Conservation (phyloP, 2,888 invertebrate species). For the Drosophila infuscata region DNA sequence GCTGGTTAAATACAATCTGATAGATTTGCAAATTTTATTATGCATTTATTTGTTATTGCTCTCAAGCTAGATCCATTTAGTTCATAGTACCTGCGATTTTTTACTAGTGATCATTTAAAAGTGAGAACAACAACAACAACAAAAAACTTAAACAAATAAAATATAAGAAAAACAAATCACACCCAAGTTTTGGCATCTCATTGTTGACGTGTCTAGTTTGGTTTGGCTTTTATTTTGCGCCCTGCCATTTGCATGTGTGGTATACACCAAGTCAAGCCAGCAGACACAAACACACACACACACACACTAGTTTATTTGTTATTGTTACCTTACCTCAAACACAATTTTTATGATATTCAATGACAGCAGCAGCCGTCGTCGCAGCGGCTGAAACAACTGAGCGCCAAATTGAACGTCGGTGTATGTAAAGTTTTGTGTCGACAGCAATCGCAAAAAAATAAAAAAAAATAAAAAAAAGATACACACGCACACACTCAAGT, state of each 20-base stretch:
- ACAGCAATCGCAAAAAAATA: constrained; percentile 17
- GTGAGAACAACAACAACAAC: background rate
- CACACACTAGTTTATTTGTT: constrained; percentile 69
- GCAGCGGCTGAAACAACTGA: constrained; percentile 29
- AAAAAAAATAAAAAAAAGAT: background rate
- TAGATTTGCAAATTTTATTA: background rate
- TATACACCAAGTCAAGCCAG: constrained; percentile 16
- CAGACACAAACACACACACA: constrained; percentile 21
- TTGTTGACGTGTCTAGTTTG: constrained; percentile 28
- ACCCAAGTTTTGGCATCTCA: constrained; percentile 31
- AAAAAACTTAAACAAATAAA: constrained; percentile 5
- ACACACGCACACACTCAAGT: background rate
- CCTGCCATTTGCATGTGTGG: constrained; percentile 53
- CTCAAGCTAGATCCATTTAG: background rate
- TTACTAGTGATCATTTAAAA: background rate
- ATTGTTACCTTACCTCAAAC: constrained; percentile 79
- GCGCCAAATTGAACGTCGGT: constrained; percentile 42
- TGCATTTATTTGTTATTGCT: background rate
- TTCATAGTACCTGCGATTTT: background rate
- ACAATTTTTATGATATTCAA: constrained; percentile 77
- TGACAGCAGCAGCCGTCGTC: constrained; percentile 45
- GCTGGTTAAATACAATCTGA: background rate
- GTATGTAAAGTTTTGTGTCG: constrained; percentile 52
- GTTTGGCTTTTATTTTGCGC: constrained; percentile 20
- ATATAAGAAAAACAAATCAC: constrained; percentile 7